Conservation (phyloP, 1,140 invertebrate species). For the Babylonia areolata region DNA sequence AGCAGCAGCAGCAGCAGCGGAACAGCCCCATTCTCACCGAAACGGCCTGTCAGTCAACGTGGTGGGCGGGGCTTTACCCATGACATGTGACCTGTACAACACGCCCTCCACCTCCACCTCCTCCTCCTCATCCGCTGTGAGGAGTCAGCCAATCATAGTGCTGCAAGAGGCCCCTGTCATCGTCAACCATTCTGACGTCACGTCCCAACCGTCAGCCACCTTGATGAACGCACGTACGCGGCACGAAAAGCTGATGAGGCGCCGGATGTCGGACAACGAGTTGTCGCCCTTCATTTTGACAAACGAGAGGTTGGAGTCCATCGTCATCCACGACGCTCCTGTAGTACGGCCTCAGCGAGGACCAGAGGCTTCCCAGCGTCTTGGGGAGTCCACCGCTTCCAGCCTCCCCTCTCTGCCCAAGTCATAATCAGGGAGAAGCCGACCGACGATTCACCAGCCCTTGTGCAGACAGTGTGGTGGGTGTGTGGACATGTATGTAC, state of each 20-base stretch:
- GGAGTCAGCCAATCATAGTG: conserved; percentile 59
- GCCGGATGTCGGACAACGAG: conserved; percentile 64
- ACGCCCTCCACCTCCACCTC: conserved; percentile 5
- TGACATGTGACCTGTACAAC: not conserved
- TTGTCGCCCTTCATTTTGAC: conserved; percentile 64
- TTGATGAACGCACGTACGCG: conserved; percentile 59
- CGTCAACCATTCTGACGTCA: conserved; percentile 48
- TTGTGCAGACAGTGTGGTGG: too few relatives aligned
- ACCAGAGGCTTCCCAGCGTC: not conserved
- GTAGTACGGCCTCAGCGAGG: conserved; percentile 30
- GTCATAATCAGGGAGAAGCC: not conserved
- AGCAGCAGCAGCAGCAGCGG: not conserved
- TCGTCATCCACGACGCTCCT: conserved; percentile 65
- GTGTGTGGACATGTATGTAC: too few relatives aligned
- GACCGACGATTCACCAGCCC: too few relatives aligned
- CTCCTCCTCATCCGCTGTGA: conserved; percentile 3
- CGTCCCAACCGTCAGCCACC: conserved; percentile 40
- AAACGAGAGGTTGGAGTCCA: conserved; percentile 63
- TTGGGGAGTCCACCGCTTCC: not conserved
- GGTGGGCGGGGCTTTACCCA: not conserved
- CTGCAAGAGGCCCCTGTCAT: conserved; percentile 61
- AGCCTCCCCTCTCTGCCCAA: conserved; percentile 12
- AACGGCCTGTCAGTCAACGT: conserved; percentile 30
- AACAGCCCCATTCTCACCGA: not conserved
- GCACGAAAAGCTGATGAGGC: conserved; percentile 60